Evolutionary conservation across 2,797 vertebrate species (phyloP), one percentile per base, ranked within the genome.

Genomic region (Muscicapa comitata): DNA sequence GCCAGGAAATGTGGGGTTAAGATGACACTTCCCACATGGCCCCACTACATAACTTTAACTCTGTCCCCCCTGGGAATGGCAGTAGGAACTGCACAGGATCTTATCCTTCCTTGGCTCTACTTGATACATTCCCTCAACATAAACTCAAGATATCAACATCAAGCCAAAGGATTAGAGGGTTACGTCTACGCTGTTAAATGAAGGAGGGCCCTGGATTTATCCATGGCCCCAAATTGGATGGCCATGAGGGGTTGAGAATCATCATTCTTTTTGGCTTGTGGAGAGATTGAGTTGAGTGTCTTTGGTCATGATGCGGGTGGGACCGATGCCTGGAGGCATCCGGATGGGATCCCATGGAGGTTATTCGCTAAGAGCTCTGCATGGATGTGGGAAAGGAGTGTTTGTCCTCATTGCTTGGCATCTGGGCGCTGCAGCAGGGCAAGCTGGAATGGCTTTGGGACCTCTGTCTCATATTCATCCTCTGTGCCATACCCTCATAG

Each of bases 11-110:
- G 3, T 85, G 54, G 70, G 83, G 82, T 93, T 96, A 96, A 86
- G 91, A 81, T 91, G 93, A 95, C 51, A 84, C 66, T 95, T 94
- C 89, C 91, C 93, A 96, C 26, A 93, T 93, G 92, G 95, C 83
- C 58, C 59, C 3, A 3, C 86, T 75, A 28, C 16, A 31, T 83
- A 86, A 78, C 84, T 48, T 88, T 81, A 90, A 75, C 43, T 86
- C 68, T 86, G 33, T 7, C 7, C 21, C 80, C 75, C 15, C 21
- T 59, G 92, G 89, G 95, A 94, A 90, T 62, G 43, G 66, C 85
- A 53, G 10, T 74, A 95, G 92, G 72, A 96, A 63, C 73, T 90
- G 78, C 61, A 53, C 47, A 75, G 51, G 51, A 89, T 87, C 75
- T 94, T 95, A 83, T 51, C 78, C 85, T n/a, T 94, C 48, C 51